Conservation (phyloP, 2,113 vertebrate species). For the Galeopterus variegatus region DNA sequence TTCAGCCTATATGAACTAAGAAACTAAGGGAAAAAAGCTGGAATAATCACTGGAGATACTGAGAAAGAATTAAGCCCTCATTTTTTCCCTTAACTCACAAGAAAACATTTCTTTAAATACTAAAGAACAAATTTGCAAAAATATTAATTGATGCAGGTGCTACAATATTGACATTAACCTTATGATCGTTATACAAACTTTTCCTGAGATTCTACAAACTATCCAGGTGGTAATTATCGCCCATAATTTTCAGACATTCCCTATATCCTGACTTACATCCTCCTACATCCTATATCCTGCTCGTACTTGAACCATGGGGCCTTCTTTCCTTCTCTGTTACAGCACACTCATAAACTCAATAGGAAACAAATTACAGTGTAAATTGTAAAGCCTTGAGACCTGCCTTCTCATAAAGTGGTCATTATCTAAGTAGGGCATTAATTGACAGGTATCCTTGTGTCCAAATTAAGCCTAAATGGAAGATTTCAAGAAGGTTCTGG, state of each 20-base stretch:
- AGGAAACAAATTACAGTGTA: not conserved
- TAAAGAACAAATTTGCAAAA: not conserved
- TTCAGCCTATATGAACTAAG: not conserved
- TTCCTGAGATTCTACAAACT: not conserved
- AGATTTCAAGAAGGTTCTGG: not conserved
- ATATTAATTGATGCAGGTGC: not conserved
- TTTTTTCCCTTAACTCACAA: not conserved
- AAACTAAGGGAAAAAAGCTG: not conserved
- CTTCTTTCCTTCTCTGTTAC: not conserved
- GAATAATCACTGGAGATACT: not conserved
- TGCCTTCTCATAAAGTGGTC: not conserved
- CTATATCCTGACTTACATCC: not conserved
- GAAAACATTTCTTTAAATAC: not conserved
- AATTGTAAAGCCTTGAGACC: not conserved
- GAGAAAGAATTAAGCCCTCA: not conserved
- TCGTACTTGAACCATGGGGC: not conserved
- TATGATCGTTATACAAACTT: not conserved
- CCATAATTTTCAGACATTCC: not conserved
- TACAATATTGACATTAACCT: not conserved
- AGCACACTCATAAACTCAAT: not conserved
- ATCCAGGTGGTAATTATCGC: not conserved
- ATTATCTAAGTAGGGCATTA: not conserved
- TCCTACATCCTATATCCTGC: not conserved
- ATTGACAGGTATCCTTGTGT: not conserved
- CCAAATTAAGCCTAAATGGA: not conserved